Percentiles rank a stretch among this genome's conserved stretches.
Conservation (phyloP, 1,140 invertebrate genomes). For the Radopholus similis region DNA sequence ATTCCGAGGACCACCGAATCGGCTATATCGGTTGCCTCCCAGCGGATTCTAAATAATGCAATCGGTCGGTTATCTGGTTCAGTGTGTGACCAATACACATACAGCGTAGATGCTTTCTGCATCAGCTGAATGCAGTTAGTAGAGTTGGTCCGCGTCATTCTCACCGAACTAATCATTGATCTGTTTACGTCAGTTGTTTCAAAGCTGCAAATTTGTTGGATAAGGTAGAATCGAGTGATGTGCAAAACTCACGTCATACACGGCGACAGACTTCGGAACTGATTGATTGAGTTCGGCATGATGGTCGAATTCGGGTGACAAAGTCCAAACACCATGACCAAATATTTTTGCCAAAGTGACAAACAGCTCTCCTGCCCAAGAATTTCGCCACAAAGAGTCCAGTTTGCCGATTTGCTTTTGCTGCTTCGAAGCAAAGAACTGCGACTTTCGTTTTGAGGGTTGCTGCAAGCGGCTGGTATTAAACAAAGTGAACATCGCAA, state of each 20-base stretch:
- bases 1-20: constrained; percentile 87
- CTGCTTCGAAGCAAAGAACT: constrained; percentile 79
- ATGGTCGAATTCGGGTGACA: constrained; percentile 38
- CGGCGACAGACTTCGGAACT: constrained; percentile 45
- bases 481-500: neutral
- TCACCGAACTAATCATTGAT: constrained; percentile 25
- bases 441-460: constrained; percentile 90
- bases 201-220: neutral
- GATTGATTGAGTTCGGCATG: constrained; percentile 20
- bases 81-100: neutral
- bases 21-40: constrained; percentile 82
- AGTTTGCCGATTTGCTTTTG: constrained; percentile 56
- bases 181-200: constrained; percentile 9
- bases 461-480: constrained; percentile 61
- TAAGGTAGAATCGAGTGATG: neutral
- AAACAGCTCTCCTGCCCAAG: constrained; percentile 58
- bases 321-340: constrained; percentile 55
- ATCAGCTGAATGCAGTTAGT: constrained; percentile 39
- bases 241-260: neutral
- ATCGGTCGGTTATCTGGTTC: neutral
- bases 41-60: constrained; percentile 62
- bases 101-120: constrained; percentile 24
- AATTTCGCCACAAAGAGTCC: constrained; percentile 50
- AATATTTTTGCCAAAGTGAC: constrained; percentile 57
- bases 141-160: constrained; percentile 22